Percentiles rank a stretch among this genome's conserved stretches.
phyloP scores from a whole-genome alignment of 2,113 vertebrate genomes.

The Rana temporaria region DNA sequence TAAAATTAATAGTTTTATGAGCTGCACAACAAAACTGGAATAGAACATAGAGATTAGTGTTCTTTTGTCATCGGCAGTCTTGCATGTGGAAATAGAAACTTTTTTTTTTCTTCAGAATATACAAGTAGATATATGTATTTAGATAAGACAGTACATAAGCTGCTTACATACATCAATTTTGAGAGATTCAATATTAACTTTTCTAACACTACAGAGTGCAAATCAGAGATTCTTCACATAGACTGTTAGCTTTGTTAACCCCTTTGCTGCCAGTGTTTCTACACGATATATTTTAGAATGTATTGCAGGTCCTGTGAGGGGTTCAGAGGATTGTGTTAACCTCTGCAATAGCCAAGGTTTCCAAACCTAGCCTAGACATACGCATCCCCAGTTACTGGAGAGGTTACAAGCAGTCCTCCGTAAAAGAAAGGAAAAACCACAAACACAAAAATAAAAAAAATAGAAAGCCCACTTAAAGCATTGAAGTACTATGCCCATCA shows the following conservation, averaged over 20 bases:
- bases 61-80: conserved; percentile 83
- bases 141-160: conserved; percentile 89
- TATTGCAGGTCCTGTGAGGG: conserved; percentile 57
- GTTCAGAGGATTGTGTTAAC: conserved; percentile 6
- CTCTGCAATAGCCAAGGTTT: conserved; percentile 25
- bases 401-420: conserved; percentile 70
- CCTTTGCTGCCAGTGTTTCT: conserved; percentile 65
- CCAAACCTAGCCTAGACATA: conserved; percentile 1
- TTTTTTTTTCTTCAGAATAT: conserved; percentile 85
- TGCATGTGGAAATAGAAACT: conserved; percentile 81
- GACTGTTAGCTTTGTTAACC: conserved; percentile 81
- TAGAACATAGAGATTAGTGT: conserved; percentile 91
- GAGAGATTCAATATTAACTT: conserved; percentile 88
- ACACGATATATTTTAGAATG: conserved; percentile 75
- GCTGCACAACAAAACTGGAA: conserved; percentile 83
- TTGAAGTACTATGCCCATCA: conserved; percentile 77
- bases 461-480: conserved; percentile 71
- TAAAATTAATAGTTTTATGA: conserved; percentile 78
- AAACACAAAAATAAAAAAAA: conserved; percentile 55
- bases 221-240: conserved; percentile 94
- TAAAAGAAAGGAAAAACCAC: conserved; percentile 52
- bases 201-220: conserved; percentile 97
- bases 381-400: conserved; percentile 30
- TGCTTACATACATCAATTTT: conserved; percentile 90
- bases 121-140: conserved; percentile 91